These are phyloP conservation scores for Podarcis lilfordi DNA, from an alignment of 2,797 vertebrate genomes.

Conservation along the genomic window DNA sequence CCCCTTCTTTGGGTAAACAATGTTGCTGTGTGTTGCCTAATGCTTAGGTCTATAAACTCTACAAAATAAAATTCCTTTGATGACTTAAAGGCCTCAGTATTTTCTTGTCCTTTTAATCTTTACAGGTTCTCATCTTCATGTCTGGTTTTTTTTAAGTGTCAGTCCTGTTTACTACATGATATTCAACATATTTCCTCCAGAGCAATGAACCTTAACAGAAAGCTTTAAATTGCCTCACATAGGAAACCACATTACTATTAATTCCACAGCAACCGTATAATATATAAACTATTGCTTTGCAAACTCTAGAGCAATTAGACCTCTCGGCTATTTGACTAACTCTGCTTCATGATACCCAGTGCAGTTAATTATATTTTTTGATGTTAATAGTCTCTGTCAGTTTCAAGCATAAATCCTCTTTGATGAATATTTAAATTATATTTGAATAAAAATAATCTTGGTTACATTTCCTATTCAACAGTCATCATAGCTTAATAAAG, in stretches of 20 bases:
- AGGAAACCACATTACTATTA: conserved; percentile 83
- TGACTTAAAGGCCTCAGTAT: conserved; percentile 69
- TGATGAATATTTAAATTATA: conserved; percentile 90
- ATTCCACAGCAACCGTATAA: conserved; percentile 78
- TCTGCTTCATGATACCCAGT: conserved; percentile 83
- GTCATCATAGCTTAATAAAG: conserved; percentile 83
- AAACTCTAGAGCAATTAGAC: conserved; percentile 81
- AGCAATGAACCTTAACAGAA: conserved; percentile 79
- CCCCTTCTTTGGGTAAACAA: conserved; percentile 19
- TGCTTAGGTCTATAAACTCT: neutral
- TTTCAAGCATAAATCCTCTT: conserved; percentile 83
- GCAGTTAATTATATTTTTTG: conserved; percentile 86
- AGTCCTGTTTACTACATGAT: conserved; percentile 80
- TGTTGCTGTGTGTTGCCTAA: neutral
- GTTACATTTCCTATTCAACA: conserved; percentile 85
- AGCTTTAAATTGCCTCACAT: conserved; percentile 79
- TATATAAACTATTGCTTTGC: conserved; percentile 80
- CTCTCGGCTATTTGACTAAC: conserved; percentile 84
- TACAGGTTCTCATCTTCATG: conserved; percentile 60
- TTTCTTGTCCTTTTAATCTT: conserved; percentile 60
- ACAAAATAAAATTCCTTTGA: conserved; percentile 30
- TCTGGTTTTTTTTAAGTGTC: conserved; percentile 56
- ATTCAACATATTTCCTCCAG: conserved; percentile 79
- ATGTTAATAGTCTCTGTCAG: conserved; percentile 87
- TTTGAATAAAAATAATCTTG: conserved; percentile 88